Evolutionary conservation across 2,888 invertebrate species (phyloP), one percentile per base, ranked within the genome.

Genomic region (Cataglyphis altisquamis): DNA sequence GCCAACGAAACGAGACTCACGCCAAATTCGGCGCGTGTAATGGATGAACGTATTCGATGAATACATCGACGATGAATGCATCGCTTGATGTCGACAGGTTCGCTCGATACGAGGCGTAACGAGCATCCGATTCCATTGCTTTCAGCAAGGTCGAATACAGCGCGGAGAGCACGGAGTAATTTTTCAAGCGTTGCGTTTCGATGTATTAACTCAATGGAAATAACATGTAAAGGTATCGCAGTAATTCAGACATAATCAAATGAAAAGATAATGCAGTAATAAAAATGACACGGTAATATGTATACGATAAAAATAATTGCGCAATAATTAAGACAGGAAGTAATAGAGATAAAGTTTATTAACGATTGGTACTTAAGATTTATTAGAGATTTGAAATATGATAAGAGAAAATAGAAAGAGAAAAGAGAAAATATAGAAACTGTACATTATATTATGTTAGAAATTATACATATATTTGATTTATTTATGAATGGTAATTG

Each of bases 201-300:
- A 78, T 21, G 52, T 75, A 39, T 75, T 55, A 52, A 68, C 48
- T 52, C 12, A 18, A 36, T 36, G 4, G 48, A 64, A 80, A 62
- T 80, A 89, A 88, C 87, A 57, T 48, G 75, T 60, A 72, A 75
- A 9, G 4, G 4, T 57, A 39, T 18, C 57, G 21, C 29, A 32
- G 9, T 62, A 48, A 52, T 25, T 18, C 18, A 39, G n/a, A 25
- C 21, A 6, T 36, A 66, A 75, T 64, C 48, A 18, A 4, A 12
- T 10, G 21, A n/a, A 25, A 52, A 52, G 10, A 4, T 66, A 66
- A 21, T 15, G 36, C 3, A 6, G 8, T 36, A 52, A 45, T 82
- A 88, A 84, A 62, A 75, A 45, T n/a, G 1, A 32, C 25, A 25
- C 18, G 32, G 36, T 29, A 15, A 41, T 25, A 29, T 2, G 1